Conservation (phyloP, 2,113 vertebrate species). For the Mystacornis crossleyi region DNA sequence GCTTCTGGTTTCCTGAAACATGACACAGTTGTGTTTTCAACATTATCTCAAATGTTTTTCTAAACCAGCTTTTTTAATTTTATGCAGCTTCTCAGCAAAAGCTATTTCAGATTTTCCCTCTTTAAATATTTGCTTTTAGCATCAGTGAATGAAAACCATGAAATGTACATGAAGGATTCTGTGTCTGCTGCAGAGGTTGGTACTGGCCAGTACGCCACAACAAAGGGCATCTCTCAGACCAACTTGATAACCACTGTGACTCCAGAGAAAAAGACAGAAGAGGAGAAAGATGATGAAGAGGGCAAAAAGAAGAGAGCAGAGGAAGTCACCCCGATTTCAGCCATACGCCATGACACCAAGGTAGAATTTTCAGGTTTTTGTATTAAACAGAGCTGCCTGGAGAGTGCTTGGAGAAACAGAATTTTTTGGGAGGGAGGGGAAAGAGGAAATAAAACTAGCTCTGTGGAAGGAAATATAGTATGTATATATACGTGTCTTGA, state of each 20-base stretch:
- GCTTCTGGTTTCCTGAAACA: slow-evolving; percentile 42
- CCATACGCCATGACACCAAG: slow-evolving; percentile 86
- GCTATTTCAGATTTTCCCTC: slow-evolving; percentile 67
- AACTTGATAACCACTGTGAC: slow-evolving; percentile 93
- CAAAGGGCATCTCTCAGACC: slow-evolving; percentile 88
- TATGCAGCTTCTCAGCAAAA: slow-evolving; percentile 46
- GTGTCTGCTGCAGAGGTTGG: slow-evolving; percentile 91
- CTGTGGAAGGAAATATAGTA: not conserved
- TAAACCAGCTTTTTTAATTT: slow-evolving; percentile 57
- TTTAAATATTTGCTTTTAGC: slow-evolving; percentile 86
- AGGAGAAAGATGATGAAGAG: slow-evolving; percentile 86
- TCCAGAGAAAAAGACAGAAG: slow-evolving; percentile 90
- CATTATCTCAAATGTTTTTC: slow-evolving; percentile 23
- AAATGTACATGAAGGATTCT: slow-evolving; percentile 92
- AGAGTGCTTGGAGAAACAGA: not conserved
- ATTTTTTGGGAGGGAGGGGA: not conserved
- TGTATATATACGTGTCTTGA: not conserved
- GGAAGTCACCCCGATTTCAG: slow-evolving; percentile 73
- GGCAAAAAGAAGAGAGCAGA: slow-evolving; percentile 67
- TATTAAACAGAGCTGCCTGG: not conserved
- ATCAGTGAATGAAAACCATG: slow-evolving; percentile 92
- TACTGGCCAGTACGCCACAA: slow-evolving; percentile 87
- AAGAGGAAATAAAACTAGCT: not conserved
- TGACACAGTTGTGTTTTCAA: not conserved
- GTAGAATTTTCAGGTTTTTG: slow-evolving; percentile 74